Evolutionary conservation across 2,113 vertebrate species (phyloP).

Genomic region (Bubo scandiacus): DNA sequence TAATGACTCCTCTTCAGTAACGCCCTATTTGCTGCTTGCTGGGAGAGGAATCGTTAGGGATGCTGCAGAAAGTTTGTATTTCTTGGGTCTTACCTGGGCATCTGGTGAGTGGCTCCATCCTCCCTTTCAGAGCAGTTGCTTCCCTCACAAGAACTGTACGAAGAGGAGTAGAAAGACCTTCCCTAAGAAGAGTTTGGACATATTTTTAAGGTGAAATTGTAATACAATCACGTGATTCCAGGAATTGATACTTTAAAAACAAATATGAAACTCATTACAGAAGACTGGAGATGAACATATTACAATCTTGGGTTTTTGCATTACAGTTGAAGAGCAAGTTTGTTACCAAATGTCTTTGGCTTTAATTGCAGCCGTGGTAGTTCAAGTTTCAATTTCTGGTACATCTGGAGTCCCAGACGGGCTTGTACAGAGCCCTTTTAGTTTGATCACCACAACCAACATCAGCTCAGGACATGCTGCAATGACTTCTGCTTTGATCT

Average conservation of each 20-base stretch:
- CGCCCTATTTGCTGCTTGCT: fast-evolving
- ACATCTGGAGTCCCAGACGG: background rate
- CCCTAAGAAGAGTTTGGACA: background rate
- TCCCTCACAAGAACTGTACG: background rate
- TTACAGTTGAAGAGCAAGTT: background rate
- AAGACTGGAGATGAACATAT: background rate
- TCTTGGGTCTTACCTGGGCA: background rate
- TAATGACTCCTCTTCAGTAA: background rate
- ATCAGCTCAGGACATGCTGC: background rate
- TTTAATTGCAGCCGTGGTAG: background rate
- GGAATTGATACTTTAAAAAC: background rate
- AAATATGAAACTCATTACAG: fast-evolving
- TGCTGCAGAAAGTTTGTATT: fast-evolving
- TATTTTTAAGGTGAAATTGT: background rate
- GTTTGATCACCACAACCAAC: background rate
- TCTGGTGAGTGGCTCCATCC: background rate
- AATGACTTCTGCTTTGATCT: background rate
- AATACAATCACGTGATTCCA: background rate
- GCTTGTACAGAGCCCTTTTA: background rate
- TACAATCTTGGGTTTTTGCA: background rate
- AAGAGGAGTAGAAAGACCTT: background rate
- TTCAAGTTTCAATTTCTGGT: background rate
- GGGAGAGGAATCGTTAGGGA: background rate
- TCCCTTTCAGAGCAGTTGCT: background rate
- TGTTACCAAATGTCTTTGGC: background rate